Evolutionary conservation across 2,113 vertebrate species (phyloP).

Genomic region (Macquaria ambigua): DNA sequence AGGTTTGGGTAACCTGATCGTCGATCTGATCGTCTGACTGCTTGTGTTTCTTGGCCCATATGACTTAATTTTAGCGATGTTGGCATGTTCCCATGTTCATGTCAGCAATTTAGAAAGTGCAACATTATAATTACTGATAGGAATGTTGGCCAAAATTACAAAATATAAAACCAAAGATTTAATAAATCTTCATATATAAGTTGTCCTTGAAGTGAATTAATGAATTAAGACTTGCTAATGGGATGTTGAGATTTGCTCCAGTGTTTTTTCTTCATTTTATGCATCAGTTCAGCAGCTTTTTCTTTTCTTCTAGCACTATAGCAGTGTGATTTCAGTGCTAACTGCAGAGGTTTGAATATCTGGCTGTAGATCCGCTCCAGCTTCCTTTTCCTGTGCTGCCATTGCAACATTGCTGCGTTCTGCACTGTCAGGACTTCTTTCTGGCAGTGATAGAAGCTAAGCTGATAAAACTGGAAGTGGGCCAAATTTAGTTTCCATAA

Average conservation of each 20-base stretch:
- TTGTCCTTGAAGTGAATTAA: background rate
- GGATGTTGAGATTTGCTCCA: background rate
- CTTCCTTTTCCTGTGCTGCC: slow-evolving; percentile 75
- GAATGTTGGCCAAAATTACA: background rate
- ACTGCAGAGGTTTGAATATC: slow-evolving; percentile 12
- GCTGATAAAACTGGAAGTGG: slow-evolving; percentile 8
- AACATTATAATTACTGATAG: background rate
- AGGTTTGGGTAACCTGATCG: background rate
- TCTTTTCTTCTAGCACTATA: background rate
- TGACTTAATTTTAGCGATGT: too few species aligned
- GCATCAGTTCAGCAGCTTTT: background rate
- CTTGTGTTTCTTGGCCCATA: background rate
- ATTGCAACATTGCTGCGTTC: slow-evolving; percentile 65
- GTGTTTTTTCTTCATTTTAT: background rate
- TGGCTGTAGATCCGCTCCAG: slow-evolving; percentile 18
- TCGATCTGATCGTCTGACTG: background rate
- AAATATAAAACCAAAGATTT: background rate
- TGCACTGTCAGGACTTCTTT: slow-evolving; percentile 62
- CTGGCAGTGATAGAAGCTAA: slow-evolving; percentile 16
- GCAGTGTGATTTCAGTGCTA: background rate
- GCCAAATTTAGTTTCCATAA: background rate
- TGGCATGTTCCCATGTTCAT: background rate
- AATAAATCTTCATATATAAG: background rate
- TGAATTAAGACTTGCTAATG: background rate
- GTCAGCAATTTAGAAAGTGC: background rate